Base-by-base conservation (phyloP, 2,888 invertebrate species). In the Lepeophtheirus nordmannii region DNA sequence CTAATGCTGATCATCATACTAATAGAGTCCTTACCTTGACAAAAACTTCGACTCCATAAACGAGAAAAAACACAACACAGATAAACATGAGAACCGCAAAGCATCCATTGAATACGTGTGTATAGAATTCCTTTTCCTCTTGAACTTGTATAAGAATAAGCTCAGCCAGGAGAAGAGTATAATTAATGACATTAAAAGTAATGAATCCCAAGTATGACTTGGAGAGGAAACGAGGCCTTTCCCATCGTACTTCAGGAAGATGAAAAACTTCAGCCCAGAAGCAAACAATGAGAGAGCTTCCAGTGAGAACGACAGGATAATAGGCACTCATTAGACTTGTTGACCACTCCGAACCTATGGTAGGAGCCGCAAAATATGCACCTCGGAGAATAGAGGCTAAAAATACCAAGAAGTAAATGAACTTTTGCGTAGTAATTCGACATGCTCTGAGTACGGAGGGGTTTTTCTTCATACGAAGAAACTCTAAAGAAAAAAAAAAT, bases 231-330 rank as follows among this genome's bases (percentile, higher is more conserved):
- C 89, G 84, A 56, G 89, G 87, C 71, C 85, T 84, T 76, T 91
- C 90, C 84, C 86, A 90, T 69, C 85, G 84, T 70, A 88, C 84
- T 74, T 89, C 87, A 69, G 85, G 84, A 66, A 92, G 79, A 75
- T 92, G 92, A 77, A 92, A 91, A 62, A 87, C 88, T 84, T 92
- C 91, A 56, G 91, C 91, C 91, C 91, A 91, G 75, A 90, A 88
- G 77, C 92, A 92, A 70, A 91, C 90, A 70, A 92, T 86, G 68
- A 91, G 80, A 0, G 91, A 91, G 0, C 89, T 86, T 64, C 90
- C 89, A 11, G 89, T 87, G 80, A 91, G 82, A 67, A 91, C 80
- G 58, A 92, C 80, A 1, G 91, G 90, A 77, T 91, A 92, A 77
- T 89, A 92, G 0, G 90, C 89, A 30, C 89, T 89, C 72, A 89